Evolutionary conservation across 2,888 invertebrate genomes (phyloP), one percentile per base, ranked within the genome.

Genomic region (Acrobasis consociella): DNA sequence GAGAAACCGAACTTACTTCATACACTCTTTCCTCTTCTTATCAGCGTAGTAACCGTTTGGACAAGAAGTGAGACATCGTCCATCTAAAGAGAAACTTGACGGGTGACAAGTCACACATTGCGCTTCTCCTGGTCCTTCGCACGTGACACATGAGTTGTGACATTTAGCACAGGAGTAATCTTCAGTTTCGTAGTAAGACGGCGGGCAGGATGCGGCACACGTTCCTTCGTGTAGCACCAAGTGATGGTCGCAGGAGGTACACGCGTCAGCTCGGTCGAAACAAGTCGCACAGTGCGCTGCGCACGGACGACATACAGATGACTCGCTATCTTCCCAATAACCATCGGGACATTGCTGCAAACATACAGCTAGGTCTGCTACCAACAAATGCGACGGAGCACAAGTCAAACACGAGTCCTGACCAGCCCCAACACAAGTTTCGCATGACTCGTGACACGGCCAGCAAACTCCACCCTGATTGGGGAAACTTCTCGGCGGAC

Each of bases 401-500:
- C 97, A 97, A 2, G 96, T 95, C 53, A 97, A 89, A 78, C 97
- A 97, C 62, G 97, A 97, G 80, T 97, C 97, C 80, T 96, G 97
- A 11, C 97, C 97, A 5, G 97, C 95, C 9, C 97, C 98, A 31
- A 96, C 96, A 76, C 98, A 98, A 15, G 96, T 97, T 81, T 96
- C 96, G 78, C 98, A 98, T 13, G 97, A 97, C 78, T 97, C 97
- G 79, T 97, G 97, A 75, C 98, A 98, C 0, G 96, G 96, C 94
- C 96, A 96, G 76, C 97, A 98, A 22, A 95, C 94, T 52, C 95
- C 96, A 51, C 95, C 96, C 74, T 96, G 95, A 79, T 97, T 96
- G 0, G 96, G 95, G 75, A 95, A 97, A 77, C 97, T 97, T 72
- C 97, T 94, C 13, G 96, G 96, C 9, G 97, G 97, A 80, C 97